phyloP scores from a whole-genome alignment of 2,888 invertebrate genomes.

The Petrolisthes cinctipes region DNA sequence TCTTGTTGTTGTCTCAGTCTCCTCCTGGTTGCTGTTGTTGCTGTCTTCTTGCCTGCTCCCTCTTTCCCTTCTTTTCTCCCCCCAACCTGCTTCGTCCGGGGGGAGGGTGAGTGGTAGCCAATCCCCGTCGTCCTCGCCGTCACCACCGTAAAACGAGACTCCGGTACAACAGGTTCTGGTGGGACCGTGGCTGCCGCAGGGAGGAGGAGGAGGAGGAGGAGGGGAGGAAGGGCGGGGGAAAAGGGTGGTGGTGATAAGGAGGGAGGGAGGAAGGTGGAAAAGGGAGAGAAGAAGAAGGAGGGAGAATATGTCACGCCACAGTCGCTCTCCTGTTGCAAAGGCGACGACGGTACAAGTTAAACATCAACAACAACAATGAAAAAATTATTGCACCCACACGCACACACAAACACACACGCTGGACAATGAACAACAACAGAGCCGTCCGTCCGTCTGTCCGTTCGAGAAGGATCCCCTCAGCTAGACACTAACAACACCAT shows the following conservation, averaged over 20 bases:
- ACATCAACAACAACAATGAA: too few species aligned
- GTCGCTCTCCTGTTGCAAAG: constrained; percentile 41
- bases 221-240: background rate
- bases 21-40: constrained; percentile 2
- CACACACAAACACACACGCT: too few species aligned
- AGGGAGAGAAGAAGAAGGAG: constrained; percentile 24
- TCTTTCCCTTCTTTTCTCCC: constrained; percentile 8
- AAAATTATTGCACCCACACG: too few species aligned
- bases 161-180: constrained; percentile 54
- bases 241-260: constrained; percentile 24
- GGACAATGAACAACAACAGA: too few species aligned
- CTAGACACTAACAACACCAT: too few species aligned
- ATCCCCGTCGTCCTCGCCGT: constrained; percentile 40
- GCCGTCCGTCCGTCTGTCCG: too few species aligned
- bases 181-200: constrained; percentile 18
- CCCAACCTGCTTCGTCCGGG: constrained; percentile 19
- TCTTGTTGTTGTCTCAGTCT: background rate
- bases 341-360: background rate
- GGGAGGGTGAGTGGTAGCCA: constrained; percentile 36
- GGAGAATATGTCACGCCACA: constrained; percentile 33
- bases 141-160: constrained; percentile 56
- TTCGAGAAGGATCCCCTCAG: too few species aligned
- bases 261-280: constrained; percentile 24
- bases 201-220: background rate
- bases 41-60: constrained; percentile 4